Evolutionary conservation across 2,113 vertebrate species (phyloP), one percentile per base, ranked within the genome.

Genomic region (Aix galericulata): DNA sequence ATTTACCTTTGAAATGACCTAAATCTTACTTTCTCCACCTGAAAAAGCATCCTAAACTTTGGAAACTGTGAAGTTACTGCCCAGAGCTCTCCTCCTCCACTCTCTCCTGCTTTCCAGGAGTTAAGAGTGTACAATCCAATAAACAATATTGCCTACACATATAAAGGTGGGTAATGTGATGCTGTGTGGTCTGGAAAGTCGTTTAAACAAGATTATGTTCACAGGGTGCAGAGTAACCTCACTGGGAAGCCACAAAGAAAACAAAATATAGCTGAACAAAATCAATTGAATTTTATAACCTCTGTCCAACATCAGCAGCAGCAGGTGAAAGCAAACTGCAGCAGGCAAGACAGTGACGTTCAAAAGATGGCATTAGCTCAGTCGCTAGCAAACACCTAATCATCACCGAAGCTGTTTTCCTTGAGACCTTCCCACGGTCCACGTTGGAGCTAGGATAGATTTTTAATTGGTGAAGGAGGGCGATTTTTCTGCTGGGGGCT

Each of bases 381-480:
- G 27, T 36, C 52, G 38, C 92, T 89, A 90, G 72, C 95, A 80
- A 91, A 90, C 93, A 94, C 89, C 86, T 86, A 60, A 73, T 31
- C 55, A 86, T 48, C 85, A 15, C 56, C 42, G 50, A 21, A 66
- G 53, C 94, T 91, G 52, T 79, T 95, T 91, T 83, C 94, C 60
- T 79, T 63, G 75, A 81, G 91, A 83, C 88, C 95, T 95, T 91
- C 92, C 84, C 94, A 96, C 93, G 94, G 74, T 78, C 58, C 67
- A 3, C 88, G 56, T 59, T 63, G n/a, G 29, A 82, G 91, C 60
- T 53, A 18, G 75, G 94, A 97, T 84, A 89, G 89, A 95, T 64
- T 94, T 96, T 97, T 97, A 97, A 97, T 95, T 95, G 95, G 84
- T 56, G 80, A 80, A 96, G 86, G 67, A 86, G 77, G 80, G 48